Base-by-base conservation (phyloP, 2,797 vertebrate genomes). In the Ispidina picta region DNA sequence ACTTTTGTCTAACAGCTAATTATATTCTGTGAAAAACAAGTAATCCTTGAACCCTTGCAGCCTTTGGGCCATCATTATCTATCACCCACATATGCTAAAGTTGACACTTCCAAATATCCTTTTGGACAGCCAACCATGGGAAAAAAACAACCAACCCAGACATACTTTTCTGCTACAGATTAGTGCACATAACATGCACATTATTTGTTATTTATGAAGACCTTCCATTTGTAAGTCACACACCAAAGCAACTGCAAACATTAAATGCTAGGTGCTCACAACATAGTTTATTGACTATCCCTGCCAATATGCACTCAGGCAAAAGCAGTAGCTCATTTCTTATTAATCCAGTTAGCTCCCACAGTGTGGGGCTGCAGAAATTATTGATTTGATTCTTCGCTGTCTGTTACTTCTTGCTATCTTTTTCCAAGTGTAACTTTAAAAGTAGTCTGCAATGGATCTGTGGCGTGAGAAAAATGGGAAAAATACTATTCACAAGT, bases 251-350 rank as follows among this genome's bases (percentile, higher is more conserved):
- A 68, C 4, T 2, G 6, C 63, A 91, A 62, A 3, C 8, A 54
- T 21, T 15, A 59, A 60, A 76, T 13, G 10, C 6, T 48, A 79
- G 0, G 0, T 1, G 2, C 3, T 10, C 54, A 37, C 1, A 1
- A 41, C 0, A 2, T 12, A 55, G 29, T 18, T 8, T 31, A 43
- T 9, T 11, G 49, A 41, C 29, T 60, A 43, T 37, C 15, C 54
- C 22, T 58, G n/a, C 6, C 11, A 6, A 9, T 7, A 7, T 7
- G 4, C 5, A 68, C 33, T 68, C 7, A 65, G 25, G 13, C 20
- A 69, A 62, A 77, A 68, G 6, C 3, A 76, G 15, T 2, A 70
- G 5, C 6, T 73, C 52, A 48, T 74, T 74, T 52, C 35, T 48
- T 35, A 46, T n/a, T 66, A 52, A 55, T 52, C 22, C 26, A 62